Conservation (phyloP, 2,888 invertebrate species). For the Melieria picta region DNA sequence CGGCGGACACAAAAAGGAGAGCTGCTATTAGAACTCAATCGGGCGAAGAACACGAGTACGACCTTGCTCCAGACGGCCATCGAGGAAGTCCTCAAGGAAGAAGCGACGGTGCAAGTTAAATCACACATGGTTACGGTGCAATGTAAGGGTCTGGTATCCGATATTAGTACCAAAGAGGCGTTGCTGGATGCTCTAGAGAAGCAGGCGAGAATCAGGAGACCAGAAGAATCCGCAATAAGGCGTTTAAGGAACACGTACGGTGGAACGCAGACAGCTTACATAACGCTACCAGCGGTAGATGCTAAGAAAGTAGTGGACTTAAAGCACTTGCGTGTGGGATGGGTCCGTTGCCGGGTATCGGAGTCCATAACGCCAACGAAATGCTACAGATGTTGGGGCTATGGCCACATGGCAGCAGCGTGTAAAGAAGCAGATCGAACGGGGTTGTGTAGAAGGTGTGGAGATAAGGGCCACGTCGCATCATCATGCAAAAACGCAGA, state of each 20-base stretch:
- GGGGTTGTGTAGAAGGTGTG: background rate
- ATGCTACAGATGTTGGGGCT: slow-evolving; percentile 4
- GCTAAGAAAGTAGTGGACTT: background rate
- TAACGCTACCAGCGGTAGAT: background rate
- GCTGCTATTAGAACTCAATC: background rate
- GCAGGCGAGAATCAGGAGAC: too few species aligned
- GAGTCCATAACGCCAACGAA: background rate
- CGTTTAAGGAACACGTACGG: too few species aligned
- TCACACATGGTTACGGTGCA: too few species aligned
- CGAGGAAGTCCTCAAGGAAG: too few species aligned
- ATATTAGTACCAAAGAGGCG: too few species aligned
- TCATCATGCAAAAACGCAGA: background rate
- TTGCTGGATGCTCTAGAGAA: too few species aligned
- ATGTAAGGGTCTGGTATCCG: too few species aligned
- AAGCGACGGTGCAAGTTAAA: too few species aligned
- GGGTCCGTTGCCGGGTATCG: background rate
- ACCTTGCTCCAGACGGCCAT: too few species aligned
- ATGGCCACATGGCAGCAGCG: background rate
- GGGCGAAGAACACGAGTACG: background rate
- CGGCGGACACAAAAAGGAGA: too few species aligned
- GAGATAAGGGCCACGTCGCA: background rate
- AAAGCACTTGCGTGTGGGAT: background rate
- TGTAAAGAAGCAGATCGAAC: background rate
- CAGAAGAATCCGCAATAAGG: too few species aligned
- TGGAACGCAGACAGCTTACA: background rate